Evolutionary conservation across 2,113 vertebrate species (phyloP).

Genomic region (Ceyx melanurus): DNA sequence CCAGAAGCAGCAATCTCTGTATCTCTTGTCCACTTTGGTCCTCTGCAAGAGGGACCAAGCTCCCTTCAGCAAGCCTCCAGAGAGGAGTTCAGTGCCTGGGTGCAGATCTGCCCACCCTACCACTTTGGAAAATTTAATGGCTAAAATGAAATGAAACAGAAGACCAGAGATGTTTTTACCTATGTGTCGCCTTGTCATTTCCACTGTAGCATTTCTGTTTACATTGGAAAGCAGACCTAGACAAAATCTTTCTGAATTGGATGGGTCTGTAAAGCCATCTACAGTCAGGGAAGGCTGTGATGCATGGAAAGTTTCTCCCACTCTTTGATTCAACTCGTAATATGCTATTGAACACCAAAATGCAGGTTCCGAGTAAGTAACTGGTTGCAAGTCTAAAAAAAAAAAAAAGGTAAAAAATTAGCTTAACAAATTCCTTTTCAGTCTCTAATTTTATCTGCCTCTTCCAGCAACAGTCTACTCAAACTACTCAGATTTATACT

Average conservation of each 20-base stretch:
- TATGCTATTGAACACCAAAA: constrained; percentile 99
- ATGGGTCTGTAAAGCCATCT: constrained; percentile 97
- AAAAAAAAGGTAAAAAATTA: background rate
- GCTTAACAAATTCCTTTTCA: background rate
- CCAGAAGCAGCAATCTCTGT: background rate
- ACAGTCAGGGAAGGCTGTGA: constrained; percentile 96
- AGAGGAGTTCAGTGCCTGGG: background rate
- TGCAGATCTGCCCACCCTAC: background rate
- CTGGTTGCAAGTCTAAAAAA: constrained; percentile 90
- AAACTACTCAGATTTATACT: background rate
- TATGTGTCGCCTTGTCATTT: constrained; percentile 99
- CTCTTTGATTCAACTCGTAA: constrained; percentile 97
- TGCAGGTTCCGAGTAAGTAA: constrained; percentile 95
- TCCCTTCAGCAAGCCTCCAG: background rate
- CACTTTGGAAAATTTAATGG: background rate
- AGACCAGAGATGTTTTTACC: constrained; percentile 75
- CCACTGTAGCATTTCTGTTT: constrained; percentile 96
- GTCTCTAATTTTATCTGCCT: background rate
- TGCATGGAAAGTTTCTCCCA: constrained; percentile 97
- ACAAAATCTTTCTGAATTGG: constrained; percentile 97
- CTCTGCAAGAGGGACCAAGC: background rate
- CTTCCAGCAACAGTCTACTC: background rate
- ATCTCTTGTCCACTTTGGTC: background rate
- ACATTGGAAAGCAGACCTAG: constrained; percentile 96
- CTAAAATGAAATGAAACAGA: background rate